Base-by-base conservation (phyloP, 2,888 invertebrate species). In the Tipula vernalis region DNA sequence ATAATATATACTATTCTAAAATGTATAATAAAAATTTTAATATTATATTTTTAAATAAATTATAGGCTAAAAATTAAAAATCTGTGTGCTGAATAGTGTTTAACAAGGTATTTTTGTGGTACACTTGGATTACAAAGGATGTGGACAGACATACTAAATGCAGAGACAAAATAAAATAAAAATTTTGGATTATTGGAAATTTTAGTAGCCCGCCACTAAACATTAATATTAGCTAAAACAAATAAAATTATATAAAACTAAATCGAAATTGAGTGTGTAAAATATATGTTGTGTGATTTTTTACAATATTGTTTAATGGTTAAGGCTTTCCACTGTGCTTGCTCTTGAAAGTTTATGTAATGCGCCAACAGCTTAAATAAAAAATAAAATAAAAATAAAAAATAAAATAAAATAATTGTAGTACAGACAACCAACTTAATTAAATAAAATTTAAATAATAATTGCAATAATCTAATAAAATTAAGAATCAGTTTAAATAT, bases 281-380 rank as follows among this genome's bases (percentile, higher is more conserved):
- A 86, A 44, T 42, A 86, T 86, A 44, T 44, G 51, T 44, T 42
- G 71, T 28, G 36, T 86, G 39, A 57, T 87, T 39, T 18, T 85
- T 36, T 85, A 12, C 71, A 85, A 86, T 10, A 41, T 36, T 18
- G 84, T 86, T 84, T 83, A 84, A 18, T 18, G 6, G 83, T 89
- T 91, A 90, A 89, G 83, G 18, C 85, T 87, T 85, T 88, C 88
- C 57, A 87, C 18, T 86, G 87, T 87, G 36, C 15, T 42, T 87
- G 86, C 86, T 87, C 91, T 91, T 89, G 90, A 90, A 89, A 92
- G 89, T 90, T 91, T 91, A 92, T 94, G 93, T 90, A 94, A 93
- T 90, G 92, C 91, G 91, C 93, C 92, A 91, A 93, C 93, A 90
- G 94, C 94, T 94, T 93, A 89, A 90, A 90, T 89, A 89, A 88